Base-by-base conservation (phyloP, 2,113 vertebrate species). In the Mugil cephalus region DNA sequence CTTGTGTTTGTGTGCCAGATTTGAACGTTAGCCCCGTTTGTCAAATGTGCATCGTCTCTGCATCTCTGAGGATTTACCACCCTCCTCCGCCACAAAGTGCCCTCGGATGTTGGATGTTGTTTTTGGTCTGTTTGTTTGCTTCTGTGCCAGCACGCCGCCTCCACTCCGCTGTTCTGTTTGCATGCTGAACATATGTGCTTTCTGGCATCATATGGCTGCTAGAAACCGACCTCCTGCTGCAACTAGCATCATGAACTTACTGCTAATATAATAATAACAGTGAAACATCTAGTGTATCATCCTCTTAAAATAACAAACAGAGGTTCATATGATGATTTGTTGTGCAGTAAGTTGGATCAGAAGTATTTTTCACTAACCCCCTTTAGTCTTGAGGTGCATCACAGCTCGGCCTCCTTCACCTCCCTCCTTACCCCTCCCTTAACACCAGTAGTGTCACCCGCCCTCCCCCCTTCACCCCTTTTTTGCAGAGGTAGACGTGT, bases 401-500 rank as follows among this genome's bases (percentile, higher is more conserved):
- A 77, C 55, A 65, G 47, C 75, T 61, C 86, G 74, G 77, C 73
- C 79, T 56, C 79, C 81, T 76, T 85, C 74, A 21, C 21, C 3
- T 42, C 21, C 51, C 3, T 52, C 38, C 47, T 39, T 51, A 11
- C 10, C 47, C 38, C 56, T 15, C 7, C 59, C 82, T 76, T 1
- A 87, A 69, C 24, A 30, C 67, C 79, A 53, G 67, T 81, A 88
- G 87, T 82, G 55, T 88, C 61, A 81, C 68, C 83, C 77, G 58
- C 59, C 52, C 63, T 30, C 21, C 50, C 72, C 42, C 42, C n/a
- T n/a, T n/a, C n/a, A n/a, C 94, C 84, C 93, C 94, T 97, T 94
- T 97, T 95, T 98, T 98, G 94, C 97, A 98, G 98, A 98, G 91
- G 93, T 95, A 88, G 97, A 99, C 91, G 96, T 95, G 93, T 99